Percentiles rank a stretch among this genome's conserved stretches.
These are phyloP conservation scores for Opisthocomus hoazin DNA, from an alignment of 2,113 vertebrate genomes.

Conservation along the genomic window DNA sequence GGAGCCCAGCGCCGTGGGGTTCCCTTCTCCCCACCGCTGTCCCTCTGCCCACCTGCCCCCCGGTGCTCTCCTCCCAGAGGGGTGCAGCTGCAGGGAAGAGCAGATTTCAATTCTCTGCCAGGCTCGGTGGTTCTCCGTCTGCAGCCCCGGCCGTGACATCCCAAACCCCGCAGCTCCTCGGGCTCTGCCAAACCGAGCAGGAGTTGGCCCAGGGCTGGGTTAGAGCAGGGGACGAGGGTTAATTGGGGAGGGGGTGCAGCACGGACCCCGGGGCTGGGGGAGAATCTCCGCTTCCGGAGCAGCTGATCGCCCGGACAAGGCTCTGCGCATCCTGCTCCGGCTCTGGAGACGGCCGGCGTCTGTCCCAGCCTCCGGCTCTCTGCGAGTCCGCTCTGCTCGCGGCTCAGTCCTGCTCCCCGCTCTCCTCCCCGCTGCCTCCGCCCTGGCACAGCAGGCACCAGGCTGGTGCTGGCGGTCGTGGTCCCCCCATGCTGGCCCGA, in stretches of 20 bases:
- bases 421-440: background rate
- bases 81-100: background rate
- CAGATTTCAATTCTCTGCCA: background rate
- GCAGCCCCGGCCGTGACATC: background rate
- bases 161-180: background rate
- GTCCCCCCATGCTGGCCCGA: rapidly evolving
- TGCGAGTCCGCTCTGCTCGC: rapidly evolving
- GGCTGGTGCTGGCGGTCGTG: background rate
- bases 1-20: rapidly evolving
- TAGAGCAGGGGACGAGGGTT: background rate
- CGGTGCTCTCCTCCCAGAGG: background rate
- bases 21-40: rapidly evolving
- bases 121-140: background rate
- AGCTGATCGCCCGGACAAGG: background rate
- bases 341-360: background rate
- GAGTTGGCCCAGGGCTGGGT: background rate
- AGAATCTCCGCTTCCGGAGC: background rate
- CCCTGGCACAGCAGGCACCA: background rate
- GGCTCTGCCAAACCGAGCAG: background rate
- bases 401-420: rapidly evolving
- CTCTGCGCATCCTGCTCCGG: background rate
- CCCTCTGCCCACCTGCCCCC: background rate
- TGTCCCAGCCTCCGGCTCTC: background rate
- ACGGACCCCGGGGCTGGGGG: background rate
- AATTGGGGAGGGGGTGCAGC: background rate